A percentile compares a stretch with the other conserved stretches of the same genome.
Conservation (phyloP, 1,140 invertebrate genomes). For the Bombyx mandarina region DNA sequence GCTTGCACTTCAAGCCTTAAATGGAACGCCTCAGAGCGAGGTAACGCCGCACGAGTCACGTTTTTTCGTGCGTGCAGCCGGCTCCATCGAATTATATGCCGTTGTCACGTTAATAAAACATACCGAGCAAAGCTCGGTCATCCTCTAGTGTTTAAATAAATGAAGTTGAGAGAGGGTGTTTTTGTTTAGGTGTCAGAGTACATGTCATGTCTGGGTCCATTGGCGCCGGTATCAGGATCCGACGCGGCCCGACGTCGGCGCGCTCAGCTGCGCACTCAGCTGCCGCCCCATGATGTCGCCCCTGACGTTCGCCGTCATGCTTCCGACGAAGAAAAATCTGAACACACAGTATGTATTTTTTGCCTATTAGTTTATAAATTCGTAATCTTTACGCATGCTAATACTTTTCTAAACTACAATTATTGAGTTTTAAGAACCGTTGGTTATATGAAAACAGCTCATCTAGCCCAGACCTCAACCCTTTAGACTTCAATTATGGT, state of each 20-base stretch:
- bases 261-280: conserved; percentile 83
- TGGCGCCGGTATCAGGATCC: conserved; percentile 83
- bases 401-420: too few relatives aligned
- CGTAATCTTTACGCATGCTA: too few relatives aligned
- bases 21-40: too few relatives aligned
- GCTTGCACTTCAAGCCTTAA: too few relatives aligned
- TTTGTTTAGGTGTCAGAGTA: conserved; percentile 74
- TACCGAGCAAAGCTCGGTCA: background rate
- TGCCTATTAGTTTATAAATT: too few relatives aligned
- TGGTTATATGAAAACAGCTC: background rate
- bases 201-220: conserved; percentile 80
- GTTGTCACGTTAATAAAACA: background rate
- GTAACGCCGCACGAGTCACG: too few relatives aligned
- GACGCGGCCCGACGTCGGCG: conserved; percentile 80
- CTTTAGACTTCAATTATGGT: too few relatives aligned
- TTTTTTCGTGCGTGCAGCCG: too few relatives aligned
- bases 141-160: background rate
- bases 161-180: background rate
- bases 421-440: background rate
- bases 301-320: conserved; percentile 45
- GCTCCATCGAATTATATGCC: too few relatives aligned
- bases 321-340: conserved; percentile 50
- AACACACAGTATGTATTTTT: conserved; percentile 43
- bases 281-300: conserved; percentile 83
- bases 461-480: too few relatives aligned